Evolutionary conservation across 2,797 vertebrate species (phyloP).

Genomic region (Crax fasciolata): DNA sequence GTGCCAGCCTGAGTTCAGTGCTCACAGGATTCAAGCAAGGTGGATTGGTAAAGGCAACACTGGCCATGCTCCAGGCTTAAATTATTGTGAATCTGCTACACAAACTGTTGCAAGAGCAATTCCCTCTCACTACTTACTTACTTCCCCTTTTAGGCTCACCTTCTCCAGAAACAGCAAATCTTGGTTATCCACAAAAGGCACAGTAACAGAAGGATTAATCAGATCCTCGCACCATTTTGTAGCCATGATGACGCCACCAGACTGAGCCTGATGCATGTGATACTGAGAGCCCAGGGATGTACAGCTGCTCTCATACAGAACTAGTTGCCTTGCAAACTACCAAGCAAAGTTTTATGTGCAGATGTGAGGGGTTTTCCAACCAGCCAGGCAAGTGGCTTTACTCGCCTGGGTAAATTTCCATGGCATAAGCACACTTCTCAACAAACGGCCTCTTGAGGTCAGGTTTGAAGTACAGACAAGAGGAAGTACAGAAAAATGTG

Average conservation of each 20-base stretch:
- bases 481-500: background rate
- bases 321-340: background rate
- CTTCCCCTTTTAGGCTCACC: background rate
- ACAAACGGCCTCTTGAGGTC: background rate
- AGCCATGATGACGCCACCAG: background rate
- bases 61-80: background rate
- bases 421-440: background rate
- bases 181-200: background rate
- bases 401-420: background rate
- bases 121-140: background rate
- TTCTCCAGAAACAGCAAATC: background rate
- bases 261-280: accelerated
- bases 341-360: accelerated
- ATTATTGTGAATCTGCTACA: no score
- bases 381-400: background rate
- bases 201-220: background rate
- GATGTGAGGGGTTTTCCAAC: background rate
- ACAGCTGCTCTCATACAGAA: background rate
- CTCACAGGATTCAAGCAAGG: accelerated
- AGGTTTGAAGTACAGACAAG: background rate
- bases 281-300: accelerated
- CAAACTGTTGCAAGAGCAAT: background rate
- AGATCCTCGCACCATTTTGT: accelerated
- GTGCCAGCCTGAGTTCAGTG: background rate
- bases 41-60: background rate